Percentiles rank a stretch among this genome's conserved stretches.
Evolutionary conservation across 2,113 vertebrate species (phyloP).

Genomic region (Vicugna pacos): DNA sequence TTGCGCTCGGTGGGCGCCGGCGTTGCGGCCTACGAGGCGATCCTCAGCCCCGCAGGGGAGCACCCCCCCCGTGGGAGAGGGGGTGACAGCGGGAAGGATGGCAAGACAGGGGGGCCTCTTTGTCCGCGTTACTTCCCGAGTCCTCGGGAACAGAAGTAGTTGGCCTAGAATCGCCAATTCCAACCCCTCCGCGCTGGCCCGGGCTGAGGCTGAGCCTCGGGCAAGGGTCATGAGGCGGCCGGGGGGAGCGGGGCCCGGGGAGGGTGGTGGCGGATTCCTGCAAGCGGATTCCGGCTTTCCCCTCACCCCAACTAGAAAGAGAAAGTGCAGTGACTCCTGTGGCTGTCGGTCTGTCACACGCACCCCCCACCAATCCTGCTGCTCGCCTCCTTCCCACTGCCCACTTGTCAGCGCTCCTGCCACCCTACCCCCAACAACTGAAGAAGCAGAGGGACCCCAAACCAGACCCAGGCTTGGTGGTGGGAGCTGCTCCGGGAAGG

Average conservation of each 20-base stretch:
- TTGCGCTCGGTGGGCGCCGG: not conserved
- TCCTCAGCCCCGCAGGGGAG: not conserved
- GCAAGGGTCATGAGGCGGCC: accelerated
- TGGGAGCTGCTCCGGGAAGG: not conserved
- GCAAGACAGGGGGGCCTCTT: not conserved
- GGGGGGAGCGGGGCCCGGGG: too few relatives aligned
- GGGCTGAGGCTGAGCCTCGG: accelerated
- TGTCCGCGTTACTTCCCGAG: not conserved
- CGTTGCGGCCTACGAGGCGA: not conserved
- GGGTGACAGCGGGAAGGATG: not conserved
- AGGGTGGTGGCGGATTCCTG: not conserved
- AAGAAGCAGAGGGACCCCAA: not conserved
- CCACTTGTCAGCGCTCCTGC: too few relatives aligned
- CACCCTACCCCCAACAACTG: not conserved
- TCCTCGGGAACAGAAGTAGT: not conserved
- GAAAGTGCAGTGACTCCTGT: not conserved
- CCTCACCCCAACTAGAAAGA: too few relatives aligned
- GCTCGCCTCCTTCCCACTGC: too few relatives aligned
- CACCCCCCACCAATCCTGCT: not conserved
- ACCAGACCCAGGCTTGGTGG: not conserved
- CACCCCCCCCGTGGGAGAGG: not conserved
- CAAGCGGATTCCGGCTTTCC: too few relatives aligned
- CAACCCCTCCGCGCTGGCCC: accelerated
- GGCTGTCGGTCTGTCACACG: not conserved
- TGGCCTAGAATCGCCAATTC: not conserved